Conservation (phyloP, 2,888 invertebrate species). For the Chaitophorus viminalis region DNA sequence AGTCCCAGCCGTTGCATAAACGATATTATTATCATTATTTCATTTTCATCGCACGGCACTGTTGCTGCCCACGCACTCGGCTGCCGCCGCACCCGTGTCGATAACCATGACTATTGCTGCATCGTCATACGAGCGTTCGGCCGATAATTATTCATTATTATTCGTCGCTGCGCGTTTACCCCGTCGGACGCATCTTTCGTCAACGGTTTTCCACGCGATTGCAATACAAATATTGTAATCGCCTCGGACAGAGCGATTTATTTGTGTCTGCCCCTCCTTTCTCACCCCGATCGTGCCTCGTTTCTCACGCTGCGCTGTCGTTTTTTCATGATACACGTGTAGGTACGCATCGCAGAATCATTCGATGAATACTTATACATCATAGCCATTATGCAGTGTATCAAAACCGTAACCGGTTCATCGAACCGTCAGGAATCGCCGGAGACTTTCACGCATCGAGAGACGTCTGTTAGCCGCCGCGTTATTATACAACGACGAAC, state of each 20-base stretch:
- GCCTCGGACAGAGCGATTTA: background rate
- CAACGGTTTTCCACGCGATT: background rate
- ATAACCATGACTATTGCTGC: background rate
- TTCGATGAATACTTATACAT: background rate
- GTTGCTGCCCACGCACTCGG: background rate
- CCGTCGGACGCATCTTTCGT: background rate
- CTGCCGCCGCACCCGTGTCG: background rate
- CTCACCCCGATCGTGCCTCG: background rate
- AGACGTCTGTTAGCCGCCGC: background rate
- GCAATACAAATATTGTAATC: background rate
- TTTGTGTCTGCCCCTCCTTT: background rate
- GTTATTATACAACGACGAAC: too few species aligned
- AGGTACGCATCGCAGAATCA: too few species aligned
- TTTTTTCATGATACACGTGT: background rate
- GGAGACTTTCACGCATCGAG: background rate
- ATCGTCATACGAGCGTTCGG: background rate
- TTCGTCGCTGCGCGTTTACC: background rate
- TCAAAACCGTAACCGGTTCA: conserved; percentile 9
- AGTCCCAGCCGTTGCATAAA: too few species aligned
- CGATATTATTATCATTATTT: background rate
- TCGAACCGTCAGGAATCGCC: background rate
- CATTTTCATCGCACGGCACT: background rate
- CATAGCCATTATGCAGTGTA: background rate
- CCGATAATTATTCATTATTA: too few species aligned
- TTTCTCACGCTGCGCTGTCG: background rate